A percentile compares a stretch with the other conserved stretches of the same genome.
These are phyloP conservation scores for Microtus pennsylvanicus DNA, from an alignment of 2,113 vertebrate species.

Conservation along the genomic window DNA sequence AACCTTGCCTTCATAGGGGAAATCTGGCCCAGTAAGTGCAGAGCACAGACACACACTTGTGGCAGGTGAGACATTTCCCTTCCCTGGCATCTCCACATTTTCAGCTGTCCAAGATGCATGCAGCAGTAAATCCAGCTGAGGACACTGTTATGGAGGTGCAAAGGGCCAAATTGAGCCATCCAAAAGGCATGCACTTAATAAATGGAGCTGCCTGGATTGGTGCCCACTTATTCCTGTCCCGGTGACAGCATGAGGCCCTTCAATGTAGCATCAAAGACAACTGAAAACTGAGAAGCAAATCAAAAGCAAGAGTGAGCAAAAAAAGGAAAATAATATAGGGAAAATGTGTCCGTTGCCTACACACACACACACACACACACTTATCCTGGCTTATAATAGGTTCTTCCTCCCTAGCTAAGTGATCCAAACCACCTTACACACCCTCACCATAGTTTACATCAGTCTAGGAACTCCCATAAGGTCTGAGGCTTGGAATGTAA, in stretches of 20 bases:
- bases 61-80: too few species aligned
- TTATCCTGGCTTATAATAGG: neutral
- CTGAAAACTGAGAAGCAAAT: neutral
- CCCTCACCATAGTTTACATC: too few species aligned
- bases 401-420: neutral
- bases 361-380: neutral
- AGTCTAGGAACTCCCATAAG: neutral
- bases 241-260: neutral
- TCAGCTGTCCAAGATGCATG: neutral
- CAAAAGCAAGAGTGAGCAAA: neutral
- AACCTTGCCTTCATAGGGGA: too few species aligned
- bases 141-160: neutral
- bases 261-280: neutral
- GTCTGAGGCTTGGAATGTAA: neutral
- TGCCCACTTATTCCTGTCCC: too few species aligned
- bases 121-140: neutral
- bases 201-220: too few species aligned
- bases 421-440: neutral
- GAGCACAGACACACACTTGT: neutral
- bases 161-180: neutral
- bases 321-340: neutral
- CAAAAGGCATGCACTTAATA: neutral
- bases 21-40: neutral
- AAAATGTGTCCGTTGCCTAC: neutral
- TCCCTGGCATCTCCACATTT: neutral